Evolutionary conservation across 2,888 invertebrate species (phyloP), one percentile per base, ranked within the genome.

Genomic region (Seira musarum): DNA sequence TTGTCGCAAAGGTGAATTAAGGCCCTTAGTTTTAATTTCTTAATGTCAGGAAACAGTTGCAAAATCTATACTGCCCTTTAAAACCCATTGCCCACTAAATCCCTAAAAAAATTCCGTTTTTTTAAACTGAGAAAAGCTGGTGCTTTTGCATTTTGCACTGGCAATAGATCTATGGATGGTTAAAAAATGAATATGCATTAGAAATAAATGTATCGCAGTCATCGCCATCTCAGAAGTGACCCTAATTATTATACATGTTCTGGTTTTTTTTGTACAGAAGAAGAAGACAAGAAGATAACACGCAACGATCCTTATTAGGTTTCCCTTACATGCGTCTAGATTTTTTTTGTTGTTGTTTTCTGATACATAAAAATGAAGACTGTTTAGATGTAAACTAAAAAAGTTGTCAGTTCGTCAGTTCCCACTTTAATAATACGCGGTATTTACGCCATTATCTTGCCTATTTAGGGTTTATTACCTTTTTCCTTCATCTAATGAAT

Each of bases 271-370:
- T 13, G 30, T 30, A 8, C 30, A 30, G 8, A 30, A 30, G 8
- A 30, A 5, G 30, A 30, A 30, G 30, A 30, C 8, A 30, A 30
- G 40, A 40, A 40, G 13, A 6, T 40, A 40, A 53, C 53, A 53
- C 53, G 53, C 53, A 53, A 53, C 53, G 53, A 30, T 30, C 30
- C 30, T 53, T 53, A 53, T 53, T 53, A 53, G 53, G 53, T 53
- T 53, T 53, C 53, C 17, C 53, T 53, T 17, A 53, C 15, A 53
- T 53, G 53, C 53, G 53, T 53, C 15, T 53, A 53, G 53, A 53
- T 53, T 53, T 53, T 13, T 8, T n/a, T n/a, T n/a, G n/a, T n/a
- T n/a, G n/a, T n/a, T 40, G 40, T 40, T 53, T 53, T 53, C 53
- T 53, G 53, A 53, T 30, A 30, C 30, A 30, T 30, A 8, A 30